Evolutionary conservation across 2,113 vertebrate species (phyloP).

Genomic region (Callaeas wilsoni): DNA sequence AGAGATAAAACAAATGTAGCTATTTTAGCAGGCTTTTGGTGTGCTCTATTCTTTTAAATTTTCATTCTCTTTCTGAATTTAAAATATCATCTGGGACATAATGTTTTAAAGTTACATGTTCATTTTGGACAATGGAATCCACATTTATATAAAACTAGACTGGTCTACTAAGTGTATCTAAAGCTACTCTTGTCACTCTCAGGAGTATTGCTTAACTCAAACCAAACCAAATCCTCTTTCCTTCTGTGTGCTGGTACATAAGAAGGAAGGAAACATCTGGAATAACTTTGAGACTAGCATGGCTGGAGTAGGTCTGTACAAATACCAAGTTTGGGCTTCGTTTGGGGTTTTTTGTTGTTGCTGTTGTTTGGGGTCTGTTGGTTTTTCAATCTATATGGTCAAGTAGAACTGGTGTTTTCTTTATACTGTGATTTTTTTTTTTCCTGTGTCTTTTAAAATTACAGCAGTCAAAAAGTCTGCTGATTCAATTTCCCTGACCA

Average conservation of each 20-base stretch:
- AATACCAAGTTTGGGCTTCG: not conserved
- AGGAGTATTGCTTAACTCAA: not conserved
- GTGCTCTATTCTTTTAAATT: not conserved
- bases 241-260: not conserved
- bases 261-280: not conserved
- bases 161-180: not conserved
- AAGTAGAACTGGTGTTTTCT: not conserved
- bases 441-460: not conserved
- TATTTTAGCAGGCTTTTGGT: not conserved
- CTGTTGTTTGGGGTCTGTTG: not conserved
- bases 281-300: not conserved
- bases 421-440: not conserved
- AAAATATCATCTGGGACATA: not conserved
- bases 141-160: not conserved
- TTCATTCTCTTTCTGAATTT: not conserved
- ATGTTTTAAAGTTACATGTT: not conserved
- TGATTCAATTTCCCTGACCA: not conserved
- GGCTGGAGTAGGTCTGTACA: not conserved
- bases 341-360: not conserved
- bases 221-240: not conserved
- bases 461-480: not conserved
- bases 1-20: not conserved
- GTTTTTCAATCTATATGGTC: not conserved
- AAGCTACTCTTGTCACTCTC: not conserved
- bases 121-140: not conserved